Base-by-base conservation (phyloP, 2,113 vertebrate species). In the Vanacampus margaritifer region DNA sequence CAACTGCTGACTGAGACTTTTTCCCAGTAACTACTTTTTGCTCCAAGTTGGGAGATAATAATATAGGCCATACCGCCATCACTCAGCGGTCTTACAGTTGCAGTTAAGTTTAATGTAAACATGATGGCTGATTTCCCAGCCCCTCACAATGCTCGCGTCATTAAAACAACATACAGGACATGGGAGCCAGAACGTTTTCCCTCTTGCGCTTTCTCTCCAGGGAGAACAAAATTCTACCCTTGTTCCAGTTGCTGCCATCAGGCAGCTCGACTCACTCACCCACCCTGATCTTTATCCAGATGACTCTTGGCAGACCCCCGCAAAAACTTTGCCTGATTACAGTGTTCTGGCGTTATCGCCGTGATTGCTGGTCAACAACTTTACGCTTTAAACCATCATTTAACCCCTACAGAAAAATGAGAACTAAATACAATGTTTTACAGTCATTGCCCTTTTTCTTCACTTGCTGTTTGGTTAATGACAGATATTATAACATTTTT, bases 241-340 rank as follows among this genome's bases (percentile, higher is more conserved):
- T 23, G 37, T 53, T 79, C 50, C 74, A 76, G 39, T 76, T 43
- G 21, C 50, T 46, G 68, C 71, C 63, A 65, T 39, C n/a, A 17
- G 69, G 76, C 65, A 64, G 60, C 32, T 35, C 5, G 58, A 45
- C 60, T 68, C 16, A 12, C 61, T 80, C 73, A 63, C 73, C 80
- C 79, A 63, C 83, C 81, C 84, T 75, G 87, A 90, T 89, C 75
- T 45, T 85, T 86, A 90, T 90, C 89, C 82, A 36, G 35, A 50
- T 67, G 70, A 70, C 51, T 76, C 66, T 74, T 81, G 75, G 79
- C 88, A 86, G 78, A 67, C 69, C 67, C 17, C 24, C 37, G 11
- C 37, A 24, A 43, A 61, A 61, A 36, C 57, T 19, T 59, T 54
- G 11, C 23, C 32, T 59, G 9, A 59, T 59, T 59, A 60, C 19